Percentiles rank a stretch among this genome's conserved stretches.
Evolutionary conservation across 2,113 vertebrate genomes (phyloP).

Genomic region (Rhodinocichla rosea): DNA sequence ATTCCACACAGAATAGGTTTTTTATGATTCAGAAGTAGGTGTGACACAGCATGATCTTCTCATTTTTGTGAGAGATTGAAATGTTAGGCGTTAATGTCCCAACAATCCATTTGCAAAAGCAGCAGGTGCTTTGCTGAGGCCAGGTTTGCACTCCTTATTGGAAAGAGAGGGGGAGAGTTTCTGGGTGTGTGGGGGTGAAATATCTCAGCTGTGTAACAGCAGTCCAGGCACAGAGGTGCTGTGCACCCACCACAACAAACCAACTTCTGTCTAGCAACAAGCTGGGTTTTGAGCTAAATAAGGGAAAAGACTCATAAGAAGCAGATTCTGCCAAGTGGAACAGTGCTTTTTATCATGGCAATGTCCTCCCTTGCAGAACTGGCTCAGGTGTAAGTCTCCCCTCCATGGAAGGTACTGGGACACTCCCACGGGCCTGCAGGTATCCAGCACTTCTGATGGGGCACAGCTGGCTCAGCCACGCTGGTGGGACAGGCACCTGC

Average conservation of each 20-base stretch:
- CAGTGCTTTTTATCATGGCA: background rate
- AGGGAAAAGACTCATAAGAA: background rate
- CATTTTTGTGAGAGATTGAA: background rate
- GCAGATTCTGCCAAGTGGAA: background rate
- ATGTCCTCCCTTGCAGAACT: background rate
- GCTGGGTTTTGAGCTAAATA: background rate
- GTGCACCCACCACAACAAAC: background rate
- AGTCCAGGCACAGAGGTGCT: background rate
- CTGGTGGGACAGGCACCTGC: background rate
- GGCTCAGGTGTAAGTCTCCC: background rate
- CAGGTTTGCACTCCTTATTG: background rate
- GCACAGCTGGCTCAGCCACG: background rate
- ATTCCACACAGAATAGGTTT: background rate
- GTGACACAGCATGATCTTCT: background rate
- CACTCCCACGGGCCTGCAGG: background rate
- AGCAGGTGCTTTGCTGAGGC: background rate
- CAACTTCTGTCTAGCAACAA: background rate
- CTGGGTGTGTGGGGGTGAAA: background rate
- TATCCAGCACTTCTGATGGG: background rate
- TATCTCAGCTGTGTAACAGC: background rate
- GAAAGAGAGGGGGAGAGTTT: background rate
- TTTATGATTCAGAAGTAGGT: background rate
- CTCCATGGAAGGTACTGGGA: fast-evolving
- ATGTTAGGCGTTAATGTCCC: background rate
- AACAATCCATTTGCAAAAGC: background rate